Evolutionary conservation across 2,113 vertebrate species (phyloP), one percentile per base, ranked within the genome.

Genomic region (Bostrychus sinensis): DNA sequence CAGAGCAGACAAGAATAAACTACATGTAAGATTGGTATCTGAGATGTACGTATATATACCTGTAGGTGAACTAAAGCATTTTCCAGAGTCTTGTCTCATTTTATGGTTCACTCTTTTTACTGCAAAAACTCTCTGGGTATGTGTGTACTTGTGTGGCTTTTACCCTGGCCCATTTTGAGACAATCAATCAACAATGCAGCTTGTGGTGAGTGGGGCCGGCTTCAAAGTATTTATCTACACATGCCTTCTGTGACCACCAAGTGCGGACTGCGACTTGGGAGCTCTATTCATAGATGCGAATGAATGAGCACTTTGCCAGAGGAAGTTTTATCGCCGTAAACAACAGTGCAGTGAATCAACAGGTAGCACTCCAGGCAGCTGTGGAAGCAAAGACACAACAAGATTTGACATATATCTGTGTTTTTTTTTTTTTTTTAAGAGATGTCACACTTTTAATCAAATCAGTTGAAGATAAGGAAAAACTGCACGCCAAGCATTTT

Each of bases 231-330:
- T 86, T 78, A 80, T 91, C 88, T 86, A 80, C 82, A 85, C 86
- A 89, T 86, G 85, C 86, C 85, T 89, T 41, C 57, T 42, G 83
- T 90, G 86, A 91, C 90, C 89, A 74, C 90, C 72, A 63, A 86
- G 86, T 86, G 85, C 70, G 78, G 77, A 88, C 39, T 59, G 81
- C 82, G 78, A 75, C 86, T 72, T 87, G 88, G 82, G 71, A 77
- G 71, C 86, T 84, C 89, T 91, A 91, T 90, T 91, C 89, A 88
- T 90, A 90, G 86, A 82, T 63, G 78, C 84, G 89, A 90, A 90
- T 90, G 90, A 91, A 86, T 66, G 88, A 86, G 80, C 66, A 39
- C 36, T 28, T 41, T 86, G 88, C 88, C 86, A 87, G 75, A 75
- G 57, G 70, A 82, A 55, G 76, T 81, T 88, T 83, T 82, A 81